These are phyloP conservation scores for Procambarus virginalis DNA, from an alignment of 1,140 invertebrate species.

Conservation along the genomic window DNA sequence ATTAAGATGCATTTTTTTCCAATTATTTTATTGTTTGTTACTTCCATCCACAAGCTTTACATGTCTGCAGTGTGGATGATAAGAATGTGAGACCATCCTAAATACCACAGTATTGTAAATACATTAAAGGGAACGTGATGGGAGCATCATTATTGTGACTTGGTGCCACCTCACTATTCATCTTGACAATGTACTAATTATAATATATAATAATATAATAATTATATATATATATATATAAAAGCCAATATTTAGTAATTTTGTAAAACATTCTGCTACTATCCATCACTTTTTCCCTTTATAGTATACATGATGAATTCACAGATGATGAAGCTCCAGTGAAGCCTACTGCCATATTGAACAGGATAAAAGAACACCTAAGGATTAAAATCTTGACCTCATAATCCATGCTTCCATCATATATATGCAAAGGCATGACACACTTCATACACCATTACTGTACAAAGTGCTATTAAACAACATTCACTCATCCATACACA, in stretches of 20 bases:
- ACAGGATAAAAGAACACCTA: constrained; percentile 32
- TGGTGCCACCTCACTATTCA: not conserved
- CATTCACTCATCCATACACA: constrained; percentile 44
- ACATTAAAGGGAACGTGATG: constrained; percentile 62
- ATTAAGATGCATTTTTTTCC: not conserved
- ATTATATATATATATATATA: not conserved
- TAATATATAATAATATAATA: not conserved
- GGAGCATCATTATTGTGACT: not conserved
- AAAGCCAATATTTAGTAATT: not conserved
- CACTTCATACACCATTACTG: constrained; percentile 55
- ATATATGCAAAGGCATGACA: constrained; percentile 57
- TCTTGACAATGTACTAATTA: not conserved
- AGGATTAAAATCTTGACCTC: constrained; percentile 21
- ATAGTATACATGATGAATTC: constrained; percentile 44
- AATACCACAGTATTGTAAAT: constrained; percentile 64
- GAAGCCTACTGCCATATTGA: constrained; percentile 16
- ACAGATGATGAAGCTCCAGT: constrained; percentile 47
- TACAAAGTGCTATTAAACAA: constrained; percentile 34
- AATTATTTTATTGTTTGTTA: constrained; percentile 54
- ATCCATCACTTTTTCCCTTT: constrained; percentile 59
- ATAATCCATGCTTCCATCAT: constrained; percentile 30
- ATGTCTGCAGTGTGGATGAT: constrained; percentile 63
- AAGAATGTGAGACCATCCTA: constrained; percentile 64
- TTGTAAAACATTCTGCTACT: not conserved
- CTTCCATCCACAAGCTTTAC: constrained; percentile 64